Base-by-base conservation (phyloP, 2,113 vertebrate species). In the Sebastes schlegelii region DNA sequence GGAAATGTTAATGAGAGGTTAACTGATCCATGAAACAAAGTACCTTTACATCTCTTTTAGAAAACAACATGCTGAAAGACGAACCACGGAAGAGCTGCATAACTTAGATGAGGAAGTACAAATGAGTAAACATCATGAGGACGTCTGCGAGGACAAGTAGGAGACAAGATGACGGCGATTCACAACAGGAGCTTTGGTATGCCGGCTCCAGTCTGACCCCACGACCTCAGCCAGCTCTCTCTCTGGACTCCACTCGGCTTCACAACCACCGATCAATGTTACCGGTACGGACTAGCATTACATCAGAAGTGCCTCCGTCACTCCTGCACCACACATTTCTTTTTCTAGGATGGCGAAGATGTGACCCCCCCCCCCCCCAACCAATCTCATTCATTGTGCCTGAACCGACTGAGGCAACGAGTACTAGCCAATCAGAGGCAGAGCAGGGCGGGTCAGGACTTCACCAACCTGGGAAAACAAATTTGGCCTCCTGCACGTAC, bases 121-220 rank as follows among this genome's bases (percentile, higher is more conserved):
- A 91, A 88, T 73, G 58, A 92, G 91, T 92, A 93, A 92, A 92
- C 79, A 86, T 80, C 23, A 90, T 23, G 54, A 81, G 82, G 74
- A 83, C 26, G 4, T 82, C 79, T 77, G 68, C 67, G 48, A 78
- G 49, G 69, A 89, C 67, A 66, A 58, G 23, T 6, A 71, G 23
- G 72, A 84, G 85, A 91, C 85, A 76, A 77, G 62, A 81, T 78
- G 80, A 76, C 14, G 19, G 75, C 34, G 40, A 64, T 79, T 88
- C 60, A 89, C 84, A 83, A 89, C 88, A 57, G 84, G 91, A 91
- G 90, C 91, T 93, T 90, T 92, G 92, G 92, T 92, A 54, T 82
- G 88, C 77, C 85, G 85, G 83, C 82, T 80, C 89, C 82, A 77
- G 85, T 81, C 87, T 80, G 83, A 91, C 79, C 85, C 85, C 86